These are phyloP conservation scores for Patagioenas fasciata DNA, from an alignment of 2,113 vertebrate species.

Conservation along the genomic window DNA sequence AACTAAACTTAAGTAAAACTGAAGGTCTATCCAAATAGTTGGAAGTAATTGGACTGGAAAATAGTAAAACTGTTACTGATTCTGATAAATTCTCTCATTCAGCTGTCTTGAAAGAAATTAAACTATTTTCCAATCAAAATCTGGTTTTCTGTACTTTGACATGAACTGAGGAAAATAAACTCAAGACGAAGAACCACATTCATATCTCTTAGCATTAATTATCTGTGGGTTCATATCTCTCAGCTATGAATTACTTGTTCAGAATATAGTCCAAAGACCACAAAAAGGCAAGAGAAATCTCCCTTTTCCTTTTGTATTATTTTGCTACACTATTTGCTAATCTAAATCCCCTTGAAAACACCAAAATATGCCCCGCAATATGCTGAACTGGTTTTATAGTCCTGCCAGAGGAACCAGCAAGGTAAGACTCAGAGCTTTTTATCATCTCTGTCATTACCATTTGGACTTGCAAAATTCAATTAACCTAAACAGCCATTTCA, in stretches of 20 bases:
- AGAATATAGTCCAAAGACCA: neutral
- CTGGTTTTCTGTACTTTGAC: neutral
- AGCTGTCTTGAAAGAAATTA: neutral
- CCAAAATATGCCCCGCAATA: fast-evolving
- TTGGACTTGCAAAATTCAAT: neutral
- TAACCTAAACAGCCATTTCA: neutral
- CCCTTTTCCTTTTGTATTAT: neutral
- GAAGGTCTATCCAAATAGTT: neutral
- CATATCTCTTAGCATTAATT: neutral
- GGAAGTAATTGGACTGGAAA: neutral
- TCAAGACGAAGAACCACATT: neutral
- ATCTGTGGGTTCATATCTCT: neutral
- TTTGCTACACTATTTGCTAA: neutral
- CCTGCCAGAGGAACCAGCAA: neutral
- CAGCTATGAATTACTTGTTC: neutral
- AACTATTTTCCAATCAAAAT: neutral
- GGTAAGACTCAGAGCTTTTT: neutral
- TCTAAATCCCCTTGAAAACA: neutral
- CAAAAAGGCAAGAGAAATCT: neutral
- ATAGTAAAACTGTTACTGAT: neutral
- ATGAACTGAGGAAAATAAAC: neutral
- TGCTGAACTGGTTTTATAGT: neutral
- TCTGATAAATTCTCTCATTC: neutral
- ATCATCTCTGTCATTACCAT: neutral
- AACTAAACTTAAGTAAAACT: neutral